Percentiles rank a stretch among this genome's conserved stretches.
Conservation (phyloP, 2,888 invertebrate species). For the Zygothrica quintamaculata region DNA sequence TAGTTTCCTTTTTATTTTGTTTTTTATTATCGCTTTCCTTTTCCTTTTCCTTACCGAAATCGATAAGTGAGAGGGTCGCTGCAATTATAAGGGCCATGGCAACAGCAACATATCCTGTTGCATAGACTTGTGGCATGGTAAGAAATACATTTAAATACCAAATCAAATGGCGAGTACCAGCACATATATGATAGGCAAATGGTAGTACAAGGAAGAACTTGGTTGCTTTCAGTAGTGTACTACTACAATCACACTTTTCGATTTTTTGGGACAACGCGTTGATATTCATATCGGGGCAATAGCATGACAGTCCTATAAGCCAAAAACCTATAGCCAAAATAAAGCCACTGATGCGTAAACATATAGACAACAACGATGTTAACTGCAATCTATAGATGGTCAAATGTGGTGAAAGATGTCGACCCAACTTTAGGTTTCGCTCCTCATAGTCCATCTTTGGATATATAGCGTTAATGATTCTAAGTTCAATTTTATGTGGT, state of each 20-base stretch:
- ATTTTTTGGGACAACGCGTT: slow-evolving; percentile 34
- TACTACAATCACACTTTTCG: slow-evolving; percentile 25
- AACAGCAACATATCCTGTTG: slow-evolving; percentile 56
- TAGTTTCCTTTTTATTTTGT: too few relatives aligned
- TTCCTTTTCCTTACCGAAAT: background rate
- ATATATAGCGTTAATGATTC: slow-evolving; percentile 26
- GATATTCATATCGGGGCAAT: slow-evolving; percentile 31
- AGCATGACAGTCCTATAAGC: slow-evolving; percentile 44
- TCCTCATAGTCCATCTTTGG: slow-evolving; percentile 42
- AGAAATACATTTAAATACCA: slow-evolving; percentile 60
- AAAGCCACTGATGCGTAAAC: slow-evolving; percentile 50
- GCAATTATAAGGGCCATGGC: slow-evolving; percentile 41
- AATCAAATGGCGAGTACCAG: slow-evolving; percentile 54
- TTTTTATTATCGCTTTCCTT: too few relatives aligned
- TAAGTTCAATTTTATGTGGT: slow-evolving; percentile 36
- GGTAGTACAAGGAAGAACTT: slow-evolving; percentile 50
- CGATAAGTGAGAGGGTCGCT: slow-evolving; percentile 10
- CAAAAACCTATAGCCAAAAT: slow-evolving; percentile 44
- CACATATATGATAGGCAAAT: slow-evolving; percentile 60
- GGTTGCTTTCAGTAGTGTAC: slow-evolving; percentile 2
- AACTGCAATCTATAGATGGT: slow-evolving; percentile 56
- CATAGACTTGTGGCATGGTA: slow-evolving; percentile 51
- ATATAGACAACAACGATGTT: slow-evolving; percentile 60
- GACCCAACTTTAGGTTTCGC: slow-evolving; percentile 41
- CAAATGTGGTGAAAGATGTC: slow-evolving; percentile 55